A percentile compares a stretch with the other conserved stretches of the same genome.
Conservation (phyloP, 2,888 invertebrate species). For the Ischnura elegans region DNA sequence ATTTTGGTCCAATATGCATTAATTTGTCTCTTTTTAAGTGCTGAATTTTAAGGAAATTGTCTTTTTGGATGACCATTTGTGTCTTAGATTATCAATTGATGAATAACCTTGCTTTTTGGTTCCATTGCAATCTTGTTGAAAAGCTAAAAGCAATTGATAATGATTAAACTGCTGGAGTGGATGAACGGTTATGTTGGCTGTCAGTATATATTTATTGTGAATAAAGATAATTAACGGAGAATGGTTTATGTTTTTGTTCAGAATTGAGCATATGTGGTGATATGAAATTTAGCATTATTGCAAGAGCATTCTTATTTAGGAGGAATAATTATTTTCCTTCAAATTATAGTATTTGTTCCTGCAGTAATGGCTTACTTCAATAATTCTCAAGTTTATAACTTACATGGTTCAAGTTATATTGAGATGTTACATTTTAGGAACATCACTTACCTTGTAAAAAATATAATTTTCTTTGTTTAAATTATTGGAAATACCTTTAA, state of each 20-base stretch:
- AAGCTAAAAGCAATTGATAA: slow-evolving; percentile 61
- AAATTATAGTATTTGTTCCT: no score
- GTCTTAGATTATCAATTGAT: slow-evolving; percentile 65
- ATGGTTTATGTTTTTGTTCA: not conserved
- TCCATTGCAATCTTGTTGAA: slow-evolving; percentile 42
- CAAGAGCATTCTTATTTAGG: no score
- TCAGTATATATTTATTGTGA: slow-evolving; percentile 67
- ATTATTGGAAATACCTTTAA: not conserved
- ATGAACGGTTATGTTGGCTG: slow-evolving; percentile 63
- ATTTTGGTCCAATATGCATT: slow-evolving; percentile 46
- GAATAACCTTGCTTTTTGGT: slow-evolving; percentile 56
- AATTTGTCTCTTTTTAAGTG: slow-evolving; percentile 45
- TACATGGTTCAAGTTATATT: no score
- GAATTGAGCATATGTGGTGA: no score
- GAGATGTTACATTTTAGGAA: no score
- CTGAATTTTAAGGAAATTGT: slow-evolving; percentile 43
- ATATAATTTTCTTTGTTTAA: no score
- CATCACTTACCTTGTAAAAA: not conserved
- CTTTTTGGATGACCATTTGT: slow-evolving; percentile 62
- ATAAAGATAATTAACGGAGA: slow-evolving; percentile 57
- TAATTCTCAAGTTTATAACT: no score
- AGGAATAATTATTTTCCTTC: no score
- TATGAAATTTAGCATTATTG: no score
- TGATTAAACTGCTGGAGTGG: slow-evolving; percentile 56
- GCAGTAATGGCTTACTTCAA: no score